A percentile compares a stretch with the other conserved stretches of the same genome.
Conservation (phyloP, 2,113 vertebrate genomes). For the Crotalus helleri region DNA sequence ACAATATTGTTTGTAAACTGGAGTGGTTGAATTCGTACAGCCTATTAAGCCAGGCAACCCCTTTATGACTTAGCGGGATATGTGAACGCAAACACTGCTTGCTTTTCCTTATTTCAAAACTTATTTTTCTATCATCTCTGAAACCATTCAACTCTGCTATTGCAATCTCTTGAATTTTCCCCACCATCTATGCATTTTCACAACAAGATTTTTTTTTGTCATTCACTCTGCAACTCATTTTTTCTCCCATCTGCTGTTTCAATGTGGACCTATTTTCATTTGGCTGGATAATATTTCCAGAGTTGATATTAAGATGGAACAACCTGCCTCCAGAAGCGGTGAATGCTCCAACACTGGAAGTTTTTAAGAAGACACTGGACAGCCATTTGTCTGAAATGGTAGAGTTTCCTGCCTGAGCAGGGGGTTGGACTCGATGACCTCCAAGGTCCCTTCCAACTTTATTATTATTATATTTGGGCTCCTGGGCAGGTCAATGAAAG, state of each 20-base stretch:
- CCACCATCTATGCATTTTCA: background rate
- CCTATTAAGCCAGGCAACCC: background rate
- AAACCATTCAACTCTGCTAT: background rate
- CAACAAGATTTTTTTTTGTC: background rate
- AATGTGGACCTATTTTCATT: background rate
- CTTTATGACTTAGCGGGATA: background rate
- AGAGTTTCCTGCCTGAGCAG: too few species aligned
- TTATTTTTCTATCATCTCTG: background rate
- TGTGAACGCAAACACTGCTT: background rate
- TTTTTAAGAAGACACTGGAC: too few species aligned
- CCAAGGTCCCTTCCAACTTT: too few species aligned
- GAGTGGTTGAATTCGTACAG: background rate
- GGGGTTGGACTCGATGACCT: too few species aligned
- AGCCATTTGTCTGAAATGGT: too few species aligned
- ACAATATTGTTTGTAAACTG: background rate
- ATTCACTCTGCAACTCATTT: background rate
- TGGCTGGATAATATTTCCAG: background rate
- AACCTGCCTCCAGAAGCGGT: too few species aligned
- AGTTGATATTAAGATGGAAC: background rate
- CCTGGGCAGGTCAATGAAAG: too few species aligned
- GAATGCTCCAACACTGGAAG: too few species aligned
- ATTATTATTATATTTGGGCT: background rate
- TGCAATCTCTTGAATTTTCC: background rate
- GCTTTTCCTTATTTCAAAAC: background rate
- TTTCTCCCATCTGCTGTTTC: background rate